These are phyloP conservation scores for Dryobota labecula DNA, from an alignment of 2,888 invertebrate genomes.

Conservation along the genomic window DNA sequence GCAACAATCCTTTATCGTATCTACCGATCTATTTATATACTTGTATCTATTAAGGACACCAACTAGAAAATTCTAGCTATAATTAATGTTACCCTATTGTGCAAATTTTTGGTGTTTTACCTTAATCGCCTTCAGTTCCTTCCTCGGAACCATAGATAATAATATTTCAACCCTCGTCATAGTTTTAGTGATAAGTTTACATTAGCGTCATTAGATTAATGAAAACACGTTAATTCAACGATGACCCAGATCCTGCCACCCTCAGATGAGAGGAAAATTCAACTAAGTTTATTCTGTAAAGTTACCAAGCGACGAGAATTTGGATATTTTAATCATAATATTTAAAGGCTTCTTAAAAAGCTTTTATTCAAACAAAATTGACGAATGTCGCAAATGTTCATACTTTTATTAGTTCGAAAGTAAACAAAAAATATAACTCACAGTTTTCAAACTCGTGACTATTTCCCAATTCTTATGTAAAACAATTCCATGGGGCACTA, in stretches of 20 bases:
- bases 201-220: conserved; percentile 32
- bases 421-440: conserved; percentile 17
- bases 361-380: background rate
- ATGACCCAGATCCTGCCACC: conserved; percentile 24
- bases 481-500: conserved; percentile 3
- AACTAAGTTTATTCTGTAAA: background rate
- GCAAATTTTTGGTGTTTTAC: background rate
- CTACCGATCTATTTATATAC: background rate
- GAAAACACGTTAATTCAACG: conserved; percentile 23
- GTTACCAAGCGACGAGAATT: background rate
- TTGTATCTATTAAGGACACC: background rate
- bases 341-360: background rate
- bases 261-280: background rate
- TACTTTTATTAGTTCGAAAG: background rate
- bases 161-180: conserved; percentile 46
- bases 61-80: conserved; percentile 2
- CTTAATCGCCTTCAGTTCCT: conserved; percentile 30
- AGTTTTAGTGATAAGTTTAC: conserved; percentile 35
- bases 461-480: conserved; percentile 15
- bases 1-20: background rate
- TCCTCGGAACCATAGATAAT: conserved; percentile 4
- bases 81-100: conserved; percentile 4
- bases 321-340: conserved; percentile 1
- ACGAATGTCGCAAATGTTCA: no score
- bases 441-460: conserved; percentile 2